Evolutionary conservation across 2,797 vertebrate species (phyloP), one percentile per base, ranked within the genome.

Genomic region (Anguilla anguilla): DNA sequence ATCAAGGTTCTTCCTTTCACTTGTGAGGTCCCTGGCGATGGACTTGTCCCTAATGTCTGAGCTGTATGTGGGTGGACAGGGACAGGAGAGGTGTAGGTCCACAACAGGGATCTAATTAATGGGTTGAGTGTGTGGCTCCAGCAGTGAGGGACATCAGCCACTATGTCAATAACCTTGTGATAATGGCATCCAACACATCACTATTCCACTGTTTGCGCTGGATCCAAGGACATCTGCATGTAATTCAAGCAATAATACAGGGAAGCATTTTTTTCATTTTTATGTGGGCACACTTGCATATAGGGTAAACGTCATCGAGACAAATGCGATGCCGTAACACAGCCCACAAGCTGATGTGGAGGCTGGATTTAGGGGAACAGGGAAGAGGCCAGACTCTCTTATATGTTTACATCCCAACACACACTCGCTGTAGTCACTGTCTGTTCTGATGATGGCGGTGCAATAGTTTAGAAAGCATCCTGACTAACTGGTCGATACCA

Each of bases 201-300:
- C 49, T 84, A 74, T 46, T 83, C 51, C 31, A 9, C 39, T 15
- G 77, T 83, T 61, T 67, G 39, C 81, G n/a, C 53, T 17, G 79
- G 25, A 59, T 87, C 55, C 57, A 74, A 81, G 43, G 1, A 57
- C 57, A 67, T 81, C 61, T 61, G 59, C 46, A 46, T 88, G 53
- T 51, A 86, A 39, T 86, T 43, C 39, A 53, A n/a, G 46, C 87
- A 86, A 86, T 83, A 49, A 15, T 15, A 13, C 2, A 13, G 31
- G 19, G n/a, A 28, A 15, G 49, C 28, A 28, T 53, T 6, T 1
- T 49, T 87, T 35, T 74, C 1, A 15, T 77, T 82, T 87, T 43
- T 43, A 83, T 83, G 57, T 87, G 77, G 39, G 9, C 79, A 22
- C 59, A 67, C 64, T 64, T 57, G 43, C 39, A 28, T 28, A 49